Evolutionary conservation across 2,113 vertebrate species (phyloP), one percentile per base, ranked within the genome.

Genomic region (Pygoscelis adeliae): DNA sequence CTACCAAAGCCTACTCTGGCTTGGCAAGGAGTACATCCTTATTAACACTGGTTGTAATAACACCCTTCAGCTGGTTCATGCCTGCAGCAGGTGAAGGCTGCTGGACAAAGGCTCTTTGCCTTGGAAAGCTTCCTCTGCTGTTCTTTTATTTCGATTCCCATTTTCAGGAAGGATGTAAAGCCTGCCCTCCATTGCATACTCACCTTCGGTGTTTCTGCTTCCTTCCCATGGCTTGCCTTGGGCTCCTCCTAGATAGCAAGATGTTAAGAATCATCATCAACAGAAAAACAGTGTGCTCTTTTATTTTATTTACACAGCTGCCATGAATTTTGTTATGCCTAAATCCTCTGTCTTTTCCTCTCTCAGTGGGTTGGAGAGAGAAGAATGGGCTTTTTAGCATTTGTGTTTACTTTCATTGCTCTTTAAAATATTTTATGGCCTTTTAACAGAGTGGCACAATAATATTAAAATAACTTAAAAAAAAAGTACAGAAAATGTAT

Each of bases 261-360:
- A 97, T 93, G 94, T 93, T 96, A 81, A 40, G 71, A 59, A 79
- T 85, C 83, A 71, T 55, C 74, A 36, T 78, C 85, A 67, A 76
- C 83, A 95, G 83, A 90, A 88, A 87, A 80, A 65, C 80, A 93
- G 91, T 78, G 82, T 14, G 40, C 92, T 76, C 66, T 82, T 94
- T 89, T 92, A 47, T 91, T 97, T 90, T 98, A 92, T 98, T 98
- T 98, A 96, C 94, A 98, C 98, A 98, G 98, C 98, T 98, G 98
- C 87, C 96, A 44, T 52, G 83, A 91, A 95, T 98, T 97, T 96
- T 90, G 90, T 80, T 90, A 98, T 97, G 91, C 82, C 66, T 77
- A 96, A 97, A 91, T 94, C 97, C 95, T 97, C 97, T 61, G 90
- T 78, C 90, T 97, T 93, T 97, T 97, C 93, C 95, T 97, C 95